Base-by-base conservation (phyloP, 2,797 vertebrate species). In the Poecilia gillii region DNA sequence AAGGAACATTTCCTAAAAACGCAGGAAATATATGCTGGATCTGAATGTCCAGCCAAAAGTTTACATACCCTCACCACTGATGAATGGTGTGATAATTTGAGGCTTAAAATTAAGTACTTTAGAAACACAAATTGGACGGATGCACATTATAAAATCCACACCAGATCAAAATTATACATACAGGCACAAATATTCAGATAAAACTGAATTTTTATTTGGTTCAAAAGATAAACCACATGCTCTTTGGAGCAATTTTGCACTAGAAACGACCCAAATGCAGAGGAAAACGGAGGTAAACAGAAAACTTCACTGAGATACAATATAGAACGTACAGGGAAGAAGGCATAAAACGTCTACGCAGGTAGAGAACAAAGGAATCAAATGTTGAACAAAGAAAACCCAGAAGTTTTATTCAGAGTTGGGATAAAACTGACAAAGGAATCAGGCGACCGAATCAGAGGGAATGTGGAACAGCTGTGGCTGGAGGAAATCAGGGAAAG, bases 141-240 rank as follows among this genome's bases (percentile, higher is more conserved):
- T 6, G 3, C 16, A n/a, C 25, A 31, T 31, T 31, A 1, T 55
- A 55, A 25, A 55, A n/a, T 68, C 36, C 9, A 41, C 11, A 39
- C 1, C 1, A 4, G 31, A 3, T 68, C 9, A 39, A 41, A 25
- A 68, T 41, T 68, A 23, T 47, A 78, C 6, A 47, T 43, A 77
- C 66, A 45, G 80, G 80, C 74, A 79, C 73, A 78, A 16, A 76
- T 33, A 64, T 31, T 14, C 59, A 64, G 0, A 53, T 5, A 81
- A 45, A 53, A 8, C 16, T 31, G 14, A 25, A 71, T 13, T 33
- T 73, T 12, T 68, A 36, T 16, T 53, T 6, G 0, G 16, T 76
- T 62, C 55, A 3, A 53, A 53, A 73, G 41, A 45, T 13, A 49
- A 57, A 41, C 13, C 36, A 23, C 71, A 31, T 12, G n/a, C 25